These are phyloP conservation scores for Molossus alvarezi DNA, from an alignment of 2,797 vertebrate genomes.

Conservation along the genomic window DNA sequence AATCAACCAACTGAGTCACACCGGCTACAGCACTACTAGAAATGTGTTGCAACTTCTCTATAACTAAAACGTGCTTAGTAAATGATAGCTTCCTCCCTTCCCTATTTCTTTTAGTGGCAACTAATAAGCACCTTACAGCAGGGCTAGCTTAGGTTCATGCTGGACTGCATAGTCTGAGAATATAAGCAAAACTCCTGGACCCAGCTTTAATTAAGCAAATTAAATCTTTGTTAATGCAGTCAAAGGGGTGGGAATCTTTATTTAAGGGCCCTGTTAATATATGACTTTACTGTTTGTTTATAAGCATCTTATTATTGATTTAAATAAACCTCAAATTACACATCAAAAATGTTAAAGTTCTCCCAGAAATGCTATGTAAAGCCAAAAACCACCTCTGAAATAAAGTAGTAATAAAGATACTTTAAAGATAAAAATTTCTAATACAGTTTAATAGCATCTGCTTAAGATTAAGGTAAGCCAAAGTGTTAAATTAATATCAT, in stretches of 20 bases:
- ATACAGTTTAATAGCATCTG: slow-evolving; percentile 56
- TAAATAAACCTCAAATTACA: slow-evolving; percentile 59
- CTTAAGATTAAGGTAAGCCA: slow-evolving; percentile 48
- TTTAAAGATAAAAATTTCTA: slow-evolving; percentile 57
- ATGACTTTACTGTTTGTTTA: slow-evolving; percentile 1
- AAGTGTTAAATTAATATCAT: slow-evolving; percentile 54
- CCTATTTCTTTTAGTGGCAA: not conserved
- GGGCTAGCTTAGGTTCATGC: not conserved
- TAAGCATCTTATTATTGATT: slow-evolving; percentile 42
- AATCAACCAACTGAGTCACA: no score
- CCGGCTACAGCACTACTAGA: not conserved
- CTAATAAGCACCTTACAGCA: not conserved
- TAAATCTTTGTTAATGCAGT: not conserved
- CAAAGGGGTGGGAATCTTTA: slow-evolving; percentile 1
- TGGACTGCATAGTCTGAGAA: not conserved
- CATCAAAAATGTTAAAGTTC: slow-evolving; percentile 25
- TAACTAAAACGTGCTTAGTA: slow-evolving; percentile 5
- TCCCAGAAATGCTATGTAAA: slow-evolving; percentile 33
- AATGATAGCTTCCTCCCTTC: not conserved
- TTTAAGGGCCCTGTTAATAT: not conserved
- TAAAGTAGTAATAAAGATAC: slow-evolving; percentile 54
- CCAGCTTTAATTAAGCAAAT: slow-evolving; percentile 57
- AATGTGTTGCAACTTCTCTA: not conserved
- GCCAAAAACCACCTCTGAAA: not conserved
- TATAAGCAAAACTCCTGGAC: slow-evolving; percentile 17